Percentiles rank a stretch among this genome's conserved stretches.
phyloP scores from a whole-genome alignment of 2,888 invertebrate species.

The Ichneumon xanthorius region DNA sequence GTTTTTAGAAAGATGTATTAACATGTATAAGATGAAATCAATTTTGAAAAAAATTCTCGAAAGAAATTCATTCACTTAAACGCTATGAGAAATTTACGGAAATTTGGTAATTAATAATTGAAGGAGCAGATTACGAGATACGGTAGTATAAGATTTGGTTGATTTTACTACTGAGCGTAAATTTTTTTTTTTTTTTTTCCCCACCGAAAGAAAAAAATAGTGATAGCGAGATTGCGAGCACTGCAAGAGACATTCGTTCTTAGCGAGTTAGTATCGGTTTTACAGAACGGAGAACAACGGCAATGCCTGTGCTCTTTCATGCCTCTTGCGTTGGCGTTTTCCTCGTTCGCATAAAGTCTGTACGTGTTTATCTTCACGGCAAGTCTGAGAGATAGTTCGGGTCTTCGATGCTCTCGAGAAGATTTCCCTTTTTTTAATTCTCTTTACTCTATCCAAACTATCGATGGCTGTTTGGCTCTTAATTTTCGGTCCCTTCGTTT shows the following conservation, averaged over 20 bases:
- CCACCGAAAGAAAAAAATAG: neutral
- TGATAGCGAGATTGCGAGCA: neutral
- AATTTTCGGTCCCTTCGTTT: conserved; percentile 25
- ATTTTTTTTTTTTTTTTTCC: neutral
- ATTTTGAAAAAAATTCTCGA: neutral
- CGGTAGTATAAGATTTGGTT: neutral
- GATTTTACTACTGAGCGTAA: neutral
- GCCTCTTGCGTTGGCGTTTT: conserved; percentile 78
- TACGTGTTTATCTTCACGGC: conserved; percentile 15
- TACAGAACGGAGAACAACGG: conserved; percentile 64
- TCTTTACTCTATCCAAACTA: conserved; percentile 74
- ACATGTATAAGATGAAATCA: neutral
- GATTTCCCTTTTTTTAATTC: neutral
- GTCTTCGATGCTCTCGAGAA: conserved; percentile 69
- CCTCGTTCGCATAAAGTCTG: conserved; percentile 77
- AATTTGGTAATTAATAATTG: neutral
- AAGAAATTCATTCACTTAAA: too few species aligned
- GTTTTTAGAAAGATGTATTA: neutral
- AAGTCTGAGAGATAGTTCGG: conserved; percentile 70
- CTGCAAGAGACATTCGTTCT: neutral
- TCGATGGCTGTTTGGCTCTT: conserved; percentile 69
- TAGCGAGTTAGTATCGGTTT: conserved; percentile 50
- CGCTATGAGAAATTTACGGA: too few species aligned
- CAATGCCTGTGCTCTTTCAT: conserved; percentile 76
- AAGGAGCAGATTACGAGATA: neutral